Conservation (phyloP, 92 coral and sea anemone genomes). For the Epizoanthus stellaris region DNA sequence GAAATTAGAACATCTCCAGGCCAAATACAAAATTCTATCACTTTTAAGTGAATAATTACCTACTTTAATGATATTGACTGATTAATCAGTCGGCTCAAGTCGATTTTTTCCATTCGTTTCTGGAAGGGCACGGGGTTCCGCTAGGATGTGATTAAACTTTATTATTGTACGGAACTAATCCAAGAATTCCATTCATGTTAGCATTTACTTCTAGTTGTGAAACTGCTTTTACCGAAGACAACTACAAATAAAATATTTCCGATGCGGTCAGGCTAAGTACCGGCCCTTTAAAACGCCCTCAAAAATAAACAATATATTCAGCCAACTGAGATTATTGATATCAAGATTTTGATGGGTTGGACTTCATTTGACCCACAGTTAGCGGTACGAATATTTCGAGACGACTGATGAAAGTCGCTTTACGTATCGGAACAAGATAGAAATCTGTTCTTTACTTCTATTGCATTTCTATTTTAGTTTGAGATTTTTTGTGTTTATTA, state of each 20-base stretch:
- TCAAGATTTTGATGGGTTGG: too few relatives aligned
- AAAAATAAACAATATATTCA: not conserved
- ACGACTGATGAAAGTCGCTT: too few relatives aligned
- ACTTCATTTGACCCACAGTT: too few relatives aligned
- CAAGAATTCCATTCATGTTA: conserved; percentile 20
- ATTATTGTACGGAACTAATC: conserved; percentile 10
- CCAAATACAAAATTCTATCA: conserved; percentile 9
- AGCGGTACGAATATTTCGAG: too few relatives aligned
- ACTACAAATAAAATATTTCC: conserved; percentile 24
- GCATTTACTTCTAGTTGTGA: conserved; percentile 21
- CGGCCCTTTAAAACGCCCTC: conserved; percentile 26
- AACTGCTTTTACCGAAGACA: conserved; percentile 11
- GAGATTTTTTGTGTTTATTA: too few relatives aligned
- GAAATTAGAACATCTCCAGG: conserved; percentile 1
- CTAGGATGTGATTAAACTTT: conserved; percentile 18
- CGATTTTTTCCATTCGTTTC: not conserved
- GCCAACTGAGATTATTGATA: too few relatives aligned
- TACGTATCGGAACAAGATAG: too few relatives aligned
- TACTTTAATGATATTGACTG: conserved; percentile 22
- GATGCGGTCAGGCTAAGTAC: conserved; percentile 35
- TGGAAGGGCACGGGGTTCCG: conserved; percentile 26
- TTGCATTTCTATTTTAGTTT: too few relatives aligned
- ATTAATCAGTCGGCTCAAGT: conserved; percentile 19
- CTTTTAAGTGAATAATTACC: conserved; percentile 32
- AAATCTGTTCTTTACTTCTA: too few relatives aligned